phyloP scores from a whole-genome alignment of 1,140 invertebrate genomes.

The Tetranychus urticae region DNA sequence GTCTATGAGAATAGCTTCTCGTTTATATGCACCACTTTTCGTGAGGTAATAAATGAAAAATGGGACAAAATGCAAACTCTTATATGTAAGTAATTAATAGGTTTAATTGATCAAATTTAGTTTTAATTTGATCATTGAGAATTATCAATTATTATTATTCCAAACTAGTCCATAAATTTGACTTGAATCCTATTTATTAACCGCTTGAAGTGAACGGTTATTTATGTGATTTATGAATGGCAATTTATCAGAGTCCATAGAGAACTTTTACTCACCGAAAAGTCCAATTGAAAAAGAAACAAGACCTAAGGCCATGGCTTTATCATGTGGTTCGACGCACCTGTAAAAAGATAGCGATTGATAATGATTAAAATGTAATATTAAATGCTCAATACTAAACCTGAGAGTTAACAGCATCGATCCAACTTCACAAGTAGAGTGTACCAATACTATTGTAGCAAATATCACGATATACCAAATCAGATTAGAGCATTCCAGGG shows the following conservation, averaged over 20 bases:
- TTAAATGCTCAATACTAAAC: conserved; percentile 1
- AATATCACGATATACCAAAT: conserved; percentile 59
- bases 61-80: too few species aligned
- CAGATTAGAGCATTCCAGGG: conserved; percentile 48
- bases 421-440: conserved; percentile 73
- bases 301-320: conserved; percentile 75
- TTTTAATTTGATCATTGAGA: too few species aligned
- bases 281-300: conserved; percentile 77
- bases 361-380: neutral
- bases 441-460: conserved; percentile 64
- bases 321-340: conserved; percentile 70
- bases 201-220: too few species aligned
- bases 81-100: too few species aligned
- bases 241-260: neutral
- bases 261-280: conserved; percentile 36
- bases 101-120: too few species aligned
- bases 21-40: too few species aligned
- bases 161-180: too few species aligned
- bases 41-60: too few species aligned
- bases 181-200: too few species aligned
- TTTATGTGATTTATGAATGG: too few species aligned
- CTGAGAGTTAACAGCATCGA: conserved; percentile 59
- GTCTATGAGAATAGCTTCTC: too few species aligned
- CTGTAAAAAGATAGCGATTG: conserved; percentile 18
- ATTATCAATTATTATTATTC: too few species aligned